A percentile compares a stretch with the other conserved stretches of the same genome.
phyloP scores from a whole-genome alignment of 2,113 vertebrate species.

The Aythya baeri region DNA sequence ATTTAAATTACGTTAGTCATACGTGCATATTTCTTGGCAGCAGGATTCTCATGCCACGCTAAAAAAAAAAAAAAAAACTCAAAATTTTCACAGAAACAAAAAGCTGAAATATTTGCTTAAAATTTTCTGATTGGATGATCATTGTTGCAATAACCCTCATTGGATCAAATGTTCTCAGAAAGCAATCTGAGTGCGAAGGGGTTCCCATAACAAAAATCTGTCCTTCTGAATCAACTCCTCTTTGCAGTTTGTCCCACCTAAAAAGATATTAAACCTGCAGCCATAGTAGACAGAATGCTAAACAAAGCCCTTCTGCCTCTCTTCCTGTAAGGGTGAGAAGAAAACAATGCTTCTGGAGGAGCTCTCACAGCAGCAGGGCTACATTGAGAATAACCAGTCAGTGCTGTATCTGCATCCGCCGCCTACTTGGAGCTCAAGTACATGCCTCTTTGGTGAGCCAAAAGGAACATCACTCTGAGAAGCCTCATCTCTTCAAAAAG shows the following conservation, averaged over 20 bases:
- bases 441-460: background rate
- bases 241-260: background rate
- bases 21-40: background rate
- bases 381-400: background rate
- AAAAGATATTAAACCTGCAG: background rate
- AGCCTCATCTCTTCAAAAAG: background rate
- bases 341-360: background rate
- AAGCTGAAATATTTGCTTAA: background rate
- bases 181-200: background rate
- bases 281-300: fast-evolving
- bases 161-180: background rate
- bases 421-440: background rate
- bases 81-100: background rate
- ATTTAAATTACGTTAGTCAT: background rate
- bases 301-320: background rate
- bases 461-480: background rate
- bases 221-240: background rate
- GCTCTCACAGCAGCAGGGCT: background rate
- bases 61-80: background rate
- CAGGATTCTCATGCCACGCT: fast-evolving
- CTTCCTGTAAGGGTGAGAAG: background rate
- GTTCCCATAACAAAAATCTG: background rate
- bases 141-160: background rate
- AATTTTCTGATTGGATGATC: background rate
- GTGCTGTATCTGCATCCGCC: fast-evolving